A percentile compares a stretch with the other conserved stretches of the same genome.
These are phyloP conservation scores for Neodiprion lecontei DNA, from an alignment of 1,140 invertebrate genomes.

Conservation along the genomic window DNA sequence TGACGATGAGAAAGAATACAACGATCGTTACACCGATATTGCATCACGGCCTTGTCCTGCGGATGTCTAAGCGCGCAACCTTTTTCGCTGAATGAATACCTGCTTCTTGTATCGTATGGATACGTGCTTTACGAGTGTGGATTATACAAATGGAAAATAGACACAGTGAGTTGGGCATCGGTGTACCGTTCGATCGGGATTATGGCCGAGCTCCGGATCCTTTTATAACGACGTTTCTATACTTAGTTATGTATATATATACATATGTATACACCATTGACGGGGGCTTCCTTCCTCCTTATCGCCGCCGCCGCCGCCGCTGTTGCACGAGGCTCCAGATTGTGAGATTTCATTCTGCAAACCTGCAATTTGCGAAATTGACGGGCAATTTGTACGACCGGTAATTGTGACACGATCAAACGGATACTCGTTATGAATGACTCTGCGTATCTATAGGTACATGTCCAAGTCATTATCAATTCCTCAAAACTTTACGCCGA, in stretches of 20 bases:
- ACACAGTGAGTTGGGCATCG: background rate
- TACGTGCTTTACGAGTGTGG: too few relatives aligned
- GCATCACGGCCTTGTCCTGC: too few relatives aligned
- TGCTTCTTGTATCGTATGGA: too few relatives aligned
- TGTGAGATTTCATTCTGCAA: slow-evolving; percentile 50
- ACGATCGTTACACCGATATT: too few relatives aligned
- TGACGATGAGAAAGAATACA: too few relatives aligned
- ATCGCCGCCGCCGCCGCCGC: background rate
- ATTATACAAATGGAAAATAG: too few relatives aligned
- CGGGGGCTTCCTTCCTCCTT: too few relatives aligned
- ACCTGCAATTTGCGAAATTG: slow-evolving; percentile 52
- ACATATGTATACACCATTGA: too few relatives aligned
- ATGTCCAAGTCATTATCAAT: slow-evolving; percentile 4
- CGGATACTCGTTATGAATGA: slow-evolving; percentile 29
- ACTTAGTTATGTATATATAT: background rate
- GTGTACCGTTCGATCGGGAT: background rate
- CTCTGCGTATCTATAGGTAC: background rate
- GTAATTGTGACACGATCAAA: slow-evolving; percentile 51
- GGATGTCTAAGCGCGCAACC: too few relatives aligned
- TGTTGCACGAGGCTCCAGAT: slow-evolving; percentile 33
- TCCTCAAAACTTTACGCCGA: background rate
- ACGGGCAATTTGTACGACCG: slow-evolving; percentile 51
- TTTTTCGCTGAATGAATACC: too few relatives aligned
- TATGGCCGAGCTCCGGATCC: background rate
- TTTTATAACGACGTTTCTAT: background rate